phyloP scores from a whole-genome alignment of 2,797 vertebrate genomes.

The Danio aesculapii region DNA sequence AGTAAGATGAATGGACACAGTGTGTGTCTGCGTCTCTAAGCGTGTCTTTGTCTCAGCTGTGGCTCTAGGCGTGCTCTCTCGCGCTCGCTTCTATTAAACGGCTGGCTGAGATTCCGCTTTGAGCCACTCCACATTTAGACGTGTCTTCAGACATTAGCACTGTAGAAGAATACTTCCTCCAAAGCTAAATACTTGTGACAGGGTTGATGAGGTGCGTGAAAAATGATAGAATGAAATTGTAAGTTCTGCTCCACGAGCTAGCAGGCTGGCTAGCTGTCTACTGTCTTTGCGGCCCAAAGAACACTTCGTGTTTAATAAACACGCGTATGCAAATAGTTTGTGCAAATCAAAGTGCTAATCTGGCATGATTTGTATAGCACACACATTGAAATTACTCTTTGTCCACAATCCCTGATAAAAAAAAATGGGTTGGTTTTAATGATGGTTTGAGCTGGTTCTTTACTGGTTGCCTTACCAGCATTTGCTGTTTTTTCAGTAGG shows the following conservation, averaged over 20 bases:
- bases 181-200: not conserved
- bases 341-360: not conserved
- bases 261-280: not conserved
- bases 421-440: too few relatives aligned
- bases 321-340: not conserved
- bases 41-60: conserved; percentile 30
- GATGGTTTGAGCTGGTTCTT: too few relatives aligned
- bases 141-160: conserved; percentile 36
- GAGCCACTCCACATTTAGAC: conserved; percentile 39
- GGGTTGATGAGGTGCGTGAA: not conserved
- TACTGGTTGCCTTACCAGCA: too few relatives aligned
- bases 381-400: too few relatives aligned
- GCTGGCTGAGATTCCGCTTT: conserved; percentile 39
- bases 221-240: not conserved
- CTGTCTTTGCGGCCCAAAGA: not conserved
- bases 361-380: not conserved
- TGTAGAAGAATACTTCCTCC: conserved; percentile 15
- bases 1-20: conserved; percentile 46
- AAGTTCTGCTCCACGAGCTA: not conserved
- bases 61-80: conserved; percentile 5
- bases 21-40: conserved; percentile 39
- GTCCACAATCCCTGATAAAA: too few relatives aligned
- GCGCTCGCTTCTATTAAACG: conserved; percentile 24
- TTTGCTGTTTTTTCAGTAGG: too few relatives aligned
- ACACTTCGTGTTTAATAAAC: not conserved